A percentile compares a stretch with the other conserved stretches of the same genome.
Evolutionary conservation across 1,140 invertebrate genomes (phyloP).

Genomic region (Hestina assimilis): DNA sequence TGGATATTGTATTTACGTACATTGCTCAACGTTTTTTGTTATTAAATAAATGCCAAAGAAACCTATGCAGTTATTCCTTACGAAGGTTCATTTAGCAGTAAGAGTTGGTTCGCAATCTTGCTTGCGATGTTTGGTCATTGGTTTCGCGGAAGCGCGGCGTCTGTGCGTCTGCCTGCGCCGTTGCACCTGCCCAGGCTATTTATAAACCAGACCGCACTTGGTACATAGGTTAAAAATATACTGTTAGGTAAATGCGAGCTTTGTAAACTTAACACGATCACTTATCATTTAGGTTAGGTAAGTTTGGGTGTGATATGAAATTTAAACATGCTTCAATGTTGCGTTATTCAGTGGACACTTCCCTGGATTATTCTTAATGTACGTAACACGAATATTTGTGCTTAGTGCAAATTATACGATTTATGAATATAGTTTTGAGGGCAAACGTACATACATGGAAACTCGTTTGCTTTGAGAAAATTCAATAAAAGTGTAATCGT

Average conservation of each 20-base stretch:
- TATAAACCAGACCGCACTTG: conserved; percentile 66
- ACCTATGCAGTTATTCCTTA: conserved; percentile 36
- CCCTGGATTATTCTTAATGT: not conserved
- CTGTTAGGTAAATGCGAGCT: conserved; percentile 22
- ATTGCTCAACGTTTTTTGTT: conserved; percentile 31
- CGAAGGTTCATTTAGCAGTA: conserved; percentile 23
- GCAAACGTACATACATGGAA: too few relatives aligned
- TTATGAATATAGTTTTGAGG: too few relatives aligned
- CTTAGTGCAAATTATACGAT: not conserved
- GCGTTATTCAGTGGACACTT: not conserved
- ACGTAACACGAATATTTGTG: not conserved
- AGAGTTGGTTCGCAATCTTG: conserved; percentile 26
- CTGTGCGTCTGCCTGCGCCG: conserved; percentile 56
- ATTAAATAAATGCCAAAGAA: conserved; percentile 37
- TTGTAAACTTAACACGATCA: conserved; percentile 19
- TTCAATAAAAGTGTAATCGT: too few relatives aligned
- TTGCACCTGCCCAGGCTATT: conserved; percentile 67
- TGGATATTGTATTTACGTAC: conserved; percentile 28
- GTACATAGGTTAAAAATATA: conserved; percentile 51
- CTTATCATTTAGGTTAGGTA: conserved; percentile 12
- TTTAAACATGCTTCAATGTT: conserved; percentile 6
- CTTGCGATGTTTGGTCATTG: conserved; percentile 29
- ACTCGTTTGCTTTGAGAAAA: too few relatives aligned
- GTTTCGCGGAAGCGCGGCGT: conserved; percentile 69
- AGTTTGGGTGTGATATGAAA: not conserved